Evolutionary conservation across 2,113 vertebrate genomes (phyloP).

Genomic region (Sander lucioperca): DNA sequence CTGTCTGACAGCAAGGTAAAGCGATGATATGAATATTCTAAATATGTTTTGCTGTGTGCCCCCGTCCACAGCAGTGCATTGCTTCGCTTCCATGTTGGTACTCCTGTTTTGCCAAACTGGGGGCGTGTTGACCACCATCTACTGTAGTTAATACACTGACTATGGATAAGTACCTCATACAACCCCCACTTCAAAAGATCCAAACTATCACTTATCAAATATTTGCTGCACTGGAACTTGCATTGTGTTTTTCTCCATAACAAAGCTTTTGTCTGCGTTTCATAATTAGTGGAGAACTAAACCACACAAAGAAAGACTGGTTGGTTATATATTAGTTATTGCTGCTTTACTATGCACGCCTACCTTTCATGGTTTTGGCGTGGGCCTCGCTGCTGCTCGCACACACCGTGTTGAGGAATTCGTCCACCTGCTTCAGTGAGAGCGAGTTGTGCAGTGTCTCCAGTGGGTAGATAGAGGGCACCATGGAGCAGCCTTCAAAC

Average conservation of each 20-base stretch:
- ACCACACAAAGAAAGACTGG: neutral
- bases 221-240: neutral
- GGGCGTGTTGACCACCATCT: too few species aligned
- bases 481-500: conserved; percentile 99
- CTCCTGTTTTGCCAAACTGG: too few species aligned
- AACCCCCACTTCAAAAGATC: too few species aligned
- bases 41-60: too few species aligned
- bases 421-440: conserved; percentile 94
- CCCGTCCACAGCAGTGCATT: too few species aligned
- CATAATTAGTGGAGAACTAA: neutral
- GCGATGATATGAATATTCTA: too few species aligned
- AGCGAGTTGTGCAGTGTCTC: conserved; percentile 98
- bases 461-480: conserved; percentile 96
- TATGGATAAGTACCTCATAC: too few species aligned
- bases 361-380: conserved; percentile 89
- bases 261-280: neutral
- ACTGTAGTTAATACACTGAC: too few species aligned
- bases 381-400: conserved; percentile 88
- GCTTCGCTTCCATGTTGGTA: too few species aligned
- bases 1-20: too few species aligned
- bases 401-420: conserved; percentile 92
- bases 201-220: too few species aligned
- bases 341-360: neutral
- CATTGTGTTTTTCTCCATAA: neutral
- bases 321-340: accelerated